Percentiles rank a stretch among this genome's conserved stretches.
phyloP scores from a whole-genome alignment of 2,888 invertebrate genomes.

The Apotomis betuletana region DNA sequence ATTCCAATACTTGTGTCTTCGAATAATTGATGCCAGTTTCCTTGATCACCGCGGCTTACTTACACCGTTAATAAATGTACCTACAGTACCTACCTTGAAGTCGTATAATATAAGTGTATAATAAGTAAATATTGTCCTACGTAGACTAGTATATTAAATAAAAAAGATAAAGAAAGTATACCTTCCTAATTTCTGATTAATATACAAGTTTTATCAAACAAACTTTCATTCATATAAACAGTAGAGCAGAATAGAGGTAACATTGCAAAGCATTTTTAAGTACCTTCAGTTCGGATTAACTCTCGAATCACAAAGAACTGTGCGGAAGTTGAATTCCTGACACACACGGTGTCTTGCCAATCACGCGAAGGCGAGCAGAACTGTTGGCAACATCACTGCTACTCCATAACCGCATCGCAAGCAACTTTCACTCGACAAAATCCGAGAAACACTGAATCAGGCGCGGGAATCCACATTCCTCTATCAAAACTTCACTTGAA shows the following conservation, averaged over 20 bases:
- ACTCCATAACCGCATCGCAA: slow-evolving; percentile 62
- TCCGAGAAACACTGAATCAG: slow-evolving; percentile 43
- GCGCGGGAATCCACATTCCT: slow-evolving; percentile 43
- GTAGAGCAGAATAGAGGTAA: not conserved
- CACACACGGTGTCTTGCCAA: slow-evolving; percentile 68
- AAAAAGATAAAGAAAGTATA: too few species aligned
- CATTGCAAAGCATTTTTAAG: not conserved
- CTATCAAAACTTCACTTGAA: slow-evolving; percentile 52
- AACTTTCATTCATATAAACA: slow-evolving; percentile 1
- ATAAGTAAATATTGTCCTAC: not conserved
- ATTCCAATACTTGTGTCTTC: too few species aligned
- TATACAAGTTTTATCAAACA: not conserved
- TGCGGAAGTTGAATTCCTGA: slow-evolving; percentile 63
- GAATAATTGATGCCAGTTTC: too few species aligned
- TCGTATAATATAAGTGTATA: not conserved
- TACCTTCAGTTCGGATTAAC: slow-evolving; percentile 14
- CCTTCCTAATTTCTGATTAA: not conserved
- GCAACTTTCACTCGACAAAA: slow-evolving; percentile 68
- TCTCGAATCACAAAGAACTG: slow-evolving; percentile 48
- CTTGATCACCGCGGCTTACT: too few species aligned
- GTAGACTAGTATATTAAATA: not conserved
- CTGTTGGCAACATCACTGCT: slow-evolving; percentile 63
- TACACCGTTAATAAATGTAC: too few species aligned
- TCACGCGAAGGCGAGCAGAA: slow-evolving; percentile 61
- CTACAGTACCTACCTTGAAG: not conserved